Conservation (phyloP, 2,797 vertebrate species). For the Arctocebus calabarensis region DNA sequence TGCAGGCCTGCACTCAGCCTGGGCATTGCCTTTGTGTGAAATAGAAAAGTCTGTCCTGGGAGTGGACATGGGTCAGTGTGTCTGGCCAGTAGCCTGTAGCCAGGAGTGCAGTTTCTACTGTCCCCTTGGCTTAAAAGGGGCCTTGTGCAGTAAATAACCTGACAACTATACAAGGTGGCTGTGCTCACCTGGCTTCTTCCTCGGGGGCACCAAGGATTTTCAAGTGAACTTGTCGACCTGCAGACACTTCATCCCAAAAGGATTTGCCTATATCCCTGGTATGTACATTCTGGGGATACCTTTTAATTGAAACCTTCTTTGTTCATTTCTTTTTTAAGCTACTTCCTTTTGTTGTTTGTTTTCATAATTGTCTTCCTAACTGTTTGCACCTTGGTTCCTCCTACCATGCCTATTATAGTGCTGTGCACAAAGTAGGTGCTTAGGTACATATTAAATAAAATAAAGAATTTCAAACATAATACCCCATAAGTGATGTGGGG, state of each 20-base stretch:
- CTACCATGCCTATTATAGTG: neutral
- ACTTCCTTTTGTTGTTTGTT: slow-evolving; percentile 16
- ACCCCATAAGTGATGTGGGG: neutral
- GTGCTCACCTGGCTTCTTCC: neutral
- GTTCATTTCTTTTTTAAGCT: neutral
- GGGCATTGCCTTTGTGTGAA: neutral
- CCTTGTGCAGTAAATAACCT: neutral
- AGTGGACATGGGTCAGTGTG: too few species aligned
- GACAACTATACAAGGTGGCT: neutral
- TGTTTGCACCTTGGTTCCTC: neutral
- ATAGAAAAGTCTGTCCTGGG: neutral
- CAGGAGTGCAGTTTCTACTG: neutral
- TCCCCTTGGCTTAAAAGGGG: neutral
- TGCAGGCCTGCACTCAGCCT: neutral
- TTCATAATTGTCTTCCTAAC: neutral
- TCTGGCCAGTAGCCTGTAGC: neutral
- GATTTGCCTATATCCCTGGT: neutral
- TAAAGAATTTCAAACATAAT: neutral
- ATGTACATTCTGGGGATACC: neutral
- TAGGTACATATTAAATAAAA: neutral
- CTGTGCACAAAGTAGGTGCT: neutral
- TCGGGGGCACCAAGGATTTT: neutral
- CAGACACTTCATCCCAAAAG: neutral
- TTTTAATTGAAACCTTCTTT: neutral
- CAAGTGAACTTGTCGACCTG: neutral